Evolutionary conservation across 2,888 invertebrate genomes (phyloP), one percentile per base, ranked within the genome.

Genomic region (Polydrusus tereticollis): DNA sequence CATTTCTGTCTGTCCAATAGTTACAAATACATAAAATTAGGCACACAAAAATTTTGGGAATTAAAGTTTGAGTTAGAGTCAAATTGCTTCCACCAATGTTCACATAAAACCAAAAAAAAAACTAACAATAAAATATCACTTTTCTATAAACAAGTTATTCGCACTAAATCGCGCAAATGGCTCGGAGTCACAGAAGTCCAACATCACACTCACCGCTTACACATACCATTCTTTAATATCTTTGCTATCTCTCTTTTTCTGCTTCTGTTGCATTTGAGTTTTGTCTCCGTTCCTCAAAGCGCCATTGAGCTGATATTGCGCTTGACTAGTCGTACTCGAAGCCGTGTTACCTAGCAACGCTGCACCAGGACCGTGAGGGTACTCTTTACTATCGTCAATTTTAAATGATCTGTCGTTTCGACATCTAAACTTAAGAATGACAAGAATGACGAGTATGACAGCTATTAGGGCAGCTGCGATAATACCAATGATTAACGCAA

Each of bases 221-320:
- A 97, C 97, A 86, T 97, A 97, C 97, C 97, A 97, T 89, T 97
- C 97, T 88, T 97, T 97, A 84, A 97, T 94, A 85, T 96, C 95
- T 89, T 95, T 95, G 75, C 93, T 90, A 84, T 92, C 91, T 75
- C 91, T 89, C 83, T 94, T 94, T 86, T 93, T 90, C 75, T 80
- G 74, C 75, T 84, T 85, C 78, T 79, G 77, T 29, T 62, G 74
- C 57, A 86, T 74, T 78, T 83, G 83, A 66, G 79, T 77, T 21
- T 78, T 76, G 55, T 88, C 88, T 62, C 89, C 85, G 77, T 88
- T 88, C 62, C 89, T 84, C 1, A 87, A 86, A n/a, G 88, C 87
- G 18, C 87, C 86, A 65, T 87, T 86, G 55, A 86, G 84, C 63
- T 87, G 87, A 26, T 87, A 86, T 78, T 87, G 87, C 72, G 86